phyloP scores from a whole-genome alignment of 2,888 invertebrate species.

The Drosophila lutescens region DNA sequence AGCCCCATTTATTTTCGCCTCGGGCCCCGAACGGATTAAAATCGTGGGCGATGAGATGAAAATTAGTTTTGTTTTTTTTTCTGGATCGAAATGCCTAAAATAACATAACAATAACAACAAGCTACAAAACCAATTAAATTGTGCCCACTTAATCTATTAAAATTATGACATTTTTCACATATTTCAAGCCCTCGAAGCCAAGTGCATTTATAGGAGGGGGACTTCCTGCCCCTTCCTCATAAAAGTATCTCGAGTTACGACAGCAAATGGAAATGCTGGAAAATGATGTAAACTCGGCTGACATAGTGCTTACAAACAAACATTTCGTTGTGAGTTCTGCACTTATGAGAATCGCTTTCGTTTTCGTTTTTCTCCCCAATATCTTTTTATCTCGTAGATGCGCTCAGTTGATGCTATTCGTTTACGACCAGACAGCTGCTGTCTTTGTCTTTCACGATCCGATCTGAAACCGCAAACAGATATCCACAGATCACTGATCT shows the following conservation, averaged over 20 bases:
- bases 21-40: slow-evolving; percentile 56
- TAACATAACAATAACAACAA: slow-evolving; percentile 27
- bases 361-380: slow-evolving; percentile 22
- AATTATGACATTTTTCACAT: slow-evolving; percentile 57
- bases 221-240: slow-evolving; percentile 15
- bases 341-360: slow-evolving; percentile 52
- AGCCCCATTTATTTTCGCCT: slow-evolving; percentile 58
- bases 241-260: slow-evolving; percentile 60
- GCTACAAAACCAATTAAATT: slow-evolving; percentile 40
- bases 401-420: slow-evolving; percentile 35
- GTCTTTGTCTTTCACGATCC: slow-evolving; percentile 26
- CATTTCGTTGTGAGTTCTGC: slow-evolving; percentile 41
- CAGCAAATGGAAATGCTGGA: slow-evolving; percentile 43
- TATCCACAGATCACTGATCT: slow-evolving; percentile 18
- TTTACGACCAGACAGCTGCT: slow-evolving; percentile 60
- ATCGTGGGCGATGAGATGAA: slow-evolving; percentile 58
- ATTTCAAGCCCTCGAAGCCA: slow-evolving; percentile 46
- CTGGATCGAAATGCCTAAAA: slow-evolving; percentile 30
- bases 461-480: slow-evolving; percentile 6
- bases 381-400: slow-evolving; percentile 31
- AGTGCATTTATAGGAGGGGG: slow-evolving; percentile 15
- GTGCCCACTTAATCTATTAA: slow-evolving; percentile 52
- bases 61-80: slow-evolving; percentile 35
- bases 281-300: slow-evolving; percentile 32
- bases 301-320: slow-evolving; percentile 50